Conservation (phyloP, 2,888 invertebrate species). For the Parnassius mnemosyne region DNA sequence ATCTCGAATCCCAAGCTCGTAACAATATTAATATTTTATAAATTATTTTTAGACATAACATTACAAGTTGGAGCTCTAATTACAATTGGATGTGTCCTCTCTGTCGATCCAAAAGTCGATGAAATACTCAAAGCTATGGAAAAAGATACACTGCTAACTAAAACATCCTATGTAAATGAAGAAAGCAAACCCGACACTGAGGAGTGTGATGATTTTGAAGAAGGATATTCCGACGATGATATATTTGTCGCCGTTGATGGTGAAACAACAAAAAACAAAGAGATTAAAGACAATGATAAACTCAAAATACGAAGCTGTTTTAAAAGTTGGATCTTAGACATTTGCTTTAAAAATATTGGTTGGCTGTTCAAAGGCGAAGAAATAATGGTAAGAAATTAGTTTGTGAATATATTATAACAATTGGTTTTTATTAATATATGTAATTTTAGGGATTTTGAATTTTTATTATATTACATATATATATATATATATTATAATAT, state of each 20-base stretch:
- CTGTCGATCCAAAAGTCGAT: slow-evolving; percentile 82
- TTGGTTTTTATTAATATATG: too few species aligned
- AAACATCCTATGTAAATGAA: slow-evolving; percentile 40
- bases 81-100: slow-evolving; percentile 86
- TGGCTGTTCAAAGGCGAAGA: slow-evolving; percentile 60
- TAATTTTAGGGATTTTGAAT: too few species aligned
- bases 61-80: slow-evolving; percentile 87
- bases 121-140: slow-evolving; percentile 83
- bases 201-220: slow-evolving; percentile 70
- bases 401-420: not conserved
- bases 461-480: too few species aligned
- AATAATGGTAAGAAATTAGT: slow-evolving; percentile 46
- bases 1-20: too few species aligned
- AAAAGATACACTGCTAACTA: slow-evolving; percentile 54
- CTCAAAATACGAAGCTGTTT: slow-evolving; percentile 47
- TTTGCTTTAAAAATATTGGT: slow-evolving; percentile 81
- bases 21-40: slow-evolving; percentile 2
- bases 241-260: slow-evolving; percentile 50
- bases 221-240: slow-evolving; percentile 72
- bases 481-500: too few species aligned
- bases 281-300: slow-evolving; percentile 38
- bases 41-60: slow-evolving; percentile 79
- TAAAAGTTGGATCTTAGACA: slow-evolving; percentile 82
- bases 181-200: slow-evolving; percentile 43
- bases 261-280: slow-evolving; percentile 28